phyloP scores from a whole-genome alignment of 2,888 invertebrate genomes.

The Tanypteryx hageni region DNA sequence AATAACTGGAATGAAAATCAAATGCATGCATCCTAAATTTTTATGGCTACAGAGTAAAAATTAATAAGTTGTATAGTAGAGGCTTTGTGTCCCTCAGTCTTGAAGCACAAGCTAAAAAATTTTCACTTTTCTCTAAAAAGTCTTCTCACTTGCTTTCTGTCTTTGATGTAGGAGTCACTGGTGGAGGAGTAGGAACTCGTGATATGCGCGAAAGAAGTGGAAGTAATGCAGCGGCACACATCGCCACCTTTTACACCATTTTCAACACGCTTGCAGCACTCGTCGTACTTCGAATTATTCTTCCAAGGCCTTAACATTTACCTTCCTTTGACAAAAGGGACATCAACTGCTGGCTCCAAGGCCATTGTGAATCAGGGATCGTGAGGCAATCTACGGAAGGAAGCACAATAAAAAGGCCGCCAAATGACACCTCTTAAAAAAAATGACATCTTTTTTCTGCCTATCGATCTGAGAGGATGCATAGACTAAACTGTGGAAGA shows the following conservation, averaged over 20 bases:
- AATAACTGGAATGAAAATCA: no score
- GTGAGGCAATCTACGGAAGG: neutral
- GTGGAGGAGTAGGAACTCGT: conserved; percentile 56
- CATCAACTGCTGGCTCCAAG: neutral
- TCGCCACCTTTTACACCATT: conserved; percentile 33
- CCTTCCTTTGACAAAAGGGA: conserved; percentile 45
- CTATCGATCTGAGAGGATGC: neutral
- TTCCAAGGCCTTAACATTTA: conserved; percentile 47
- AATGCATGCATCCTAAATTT: no score
- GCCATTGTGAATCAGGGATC: neutral
- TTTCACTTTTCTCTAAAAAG: no score
- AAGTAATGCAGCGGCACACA: conserved; percentile 47
- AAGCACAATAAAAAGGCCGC: neutral
- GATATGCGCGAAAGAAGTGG: conserved; percentile 39
- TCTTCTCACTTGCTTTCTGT: conserved; percentile 39
- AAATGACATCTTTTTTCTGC: neutral
- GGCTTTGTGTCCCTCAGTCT: no score
- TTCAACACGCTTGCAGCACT: conserved; percentile 47
- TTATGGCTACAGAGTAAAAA: no score
- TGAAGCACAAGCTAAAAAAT: no score
- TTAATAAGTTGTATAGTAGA: no score
- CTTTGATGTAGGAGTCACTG: conserved; percentile 56
- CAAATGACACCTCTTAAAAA: conserved; percentile 27
- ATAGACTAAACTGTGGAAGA: neutral
- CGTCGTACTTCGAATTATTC: conserved; percentile 12